Base-by-base conservation (phyloP, 2,797 vertebrate species). In the Sciurus vulgaris region DNA sequence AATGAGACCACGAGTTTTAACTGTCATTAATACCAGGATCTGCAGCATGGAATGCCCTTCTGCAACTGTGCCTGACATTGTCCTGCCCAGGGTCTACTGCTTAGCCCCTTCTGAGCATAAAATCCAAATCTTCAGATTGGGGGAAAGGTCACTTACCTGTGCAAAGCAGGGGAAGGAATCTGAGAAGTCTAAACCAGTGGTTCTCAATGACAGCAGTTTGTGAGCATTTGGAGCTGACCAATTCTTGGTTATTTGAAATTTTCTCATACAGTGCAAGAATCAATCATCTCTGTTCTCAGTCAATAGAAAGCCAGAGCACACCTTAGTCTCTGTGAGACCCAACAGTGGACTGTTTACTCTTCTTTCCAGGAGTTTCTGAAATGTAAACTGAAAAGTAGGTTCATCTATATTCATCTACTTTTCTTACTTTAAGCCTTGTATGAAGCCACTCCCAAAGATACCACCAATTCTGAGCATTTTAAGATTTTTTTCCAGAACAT, bases 271-370 rank as follows among this genome's bases (percentile, higher is more conserved):
- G 3, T 49, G 2, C 24, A 92, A 30, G 44, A 51, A 76, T 41
- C 61, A 44, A 5, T 61, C 28, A 20, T 30, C 14, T 18, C 0
- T 13, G 22, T 69, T 35, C 0, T 1, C 26, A 77, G 4, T 17
- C 5, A n/a, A 61, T 26, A 11, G 22, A 84, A 87, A 77, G 1
- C 0, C 26, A 35, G 38, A 87, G 3, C 17, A 51, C 5, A 2
- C 0, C 2, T 47, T 35, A 17, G 20, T 76, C 35, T 15, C 1
- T 44, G 3, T 28, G 26, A 44, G 26, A 63, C 1, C 13, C 22
- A 5, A 9, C 1, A n/a, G 26, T 49, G 0, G 17, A 69, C 0
- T 7, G 0, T 3, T 20, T 0, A 8, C 8, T 35, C 8, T 22
- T 61, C 4, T 51, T 56, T 65, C 20, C 8, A 38, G 47, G 24